phyloP scores from a whole-genome alignment of 2,888 invertebrate species.

The Orgyia antiqua region DNA sequence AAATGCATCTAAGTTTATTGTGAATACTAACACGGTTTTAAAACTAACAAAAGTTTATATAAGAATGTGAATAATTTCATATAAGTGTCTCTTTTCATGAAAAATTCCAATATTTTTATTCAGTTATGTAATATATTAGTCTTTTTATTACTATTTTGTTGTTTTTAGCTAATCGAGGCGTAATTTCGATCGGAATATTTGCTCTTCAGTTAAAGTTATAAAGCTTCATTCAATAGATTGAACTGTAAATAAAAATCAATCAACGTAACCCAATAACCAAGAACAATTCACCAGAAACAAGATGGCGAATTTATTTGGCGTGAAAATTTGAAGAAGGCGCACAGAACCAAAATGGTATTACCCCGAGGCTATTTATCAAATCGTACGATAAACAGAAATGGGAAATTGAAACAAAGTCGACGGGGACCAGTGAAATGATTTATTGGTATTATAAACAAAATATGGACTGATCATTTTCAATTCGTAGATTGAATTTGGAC shows the following conservation, averaged over 20 bases:
- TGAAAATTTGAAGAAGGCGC: constrained; percentile 55
- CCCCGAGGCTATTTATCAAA: constrained; percentile 70
- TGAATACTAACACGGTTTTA: no score
- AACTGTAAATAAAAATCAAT: constrained; percentile 62
- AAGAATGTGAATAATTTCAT: not conserved
- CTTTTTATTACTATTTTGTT: no score
- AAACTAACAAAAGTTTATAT: constrained; percentile 10
- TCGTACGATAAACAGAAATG: constrained; percentile 70
- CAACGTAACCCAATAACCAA: constrained; percentile 50
- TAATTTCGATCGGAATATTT: no score
- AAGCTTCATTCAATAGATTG: no score
- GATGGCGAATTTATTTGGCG: constrained; percentile 68
- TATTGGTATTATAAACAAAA: constrained; percentile 73
- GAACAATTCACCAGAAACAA: constrained; percentile 59
- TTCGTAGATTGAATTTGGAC: constrained; percentile 61
- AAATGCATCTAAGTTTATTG: constrained; percentile 27
- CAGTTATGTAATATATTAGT: no score
- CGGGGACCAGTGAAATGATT: constrained; percentile 66
- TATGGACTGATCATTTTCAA: constrained; percentile 70
- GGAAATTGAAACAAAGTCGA: constrained; percentile 75
- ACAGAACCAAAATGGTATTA: constrained; percentile 54
- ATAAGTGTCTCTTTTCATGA: no score
- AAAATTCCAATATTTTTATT: no score
- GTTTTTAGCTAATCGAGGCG: no score
- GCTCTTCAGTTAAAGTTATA: no score